A percentile compares a stretch with the other conserved stretches of the same genome.
Evolutionary conservation across 2,113 vertebrate species (phyloP).

Genomic region (Dipodomys stephensi): DNA sequence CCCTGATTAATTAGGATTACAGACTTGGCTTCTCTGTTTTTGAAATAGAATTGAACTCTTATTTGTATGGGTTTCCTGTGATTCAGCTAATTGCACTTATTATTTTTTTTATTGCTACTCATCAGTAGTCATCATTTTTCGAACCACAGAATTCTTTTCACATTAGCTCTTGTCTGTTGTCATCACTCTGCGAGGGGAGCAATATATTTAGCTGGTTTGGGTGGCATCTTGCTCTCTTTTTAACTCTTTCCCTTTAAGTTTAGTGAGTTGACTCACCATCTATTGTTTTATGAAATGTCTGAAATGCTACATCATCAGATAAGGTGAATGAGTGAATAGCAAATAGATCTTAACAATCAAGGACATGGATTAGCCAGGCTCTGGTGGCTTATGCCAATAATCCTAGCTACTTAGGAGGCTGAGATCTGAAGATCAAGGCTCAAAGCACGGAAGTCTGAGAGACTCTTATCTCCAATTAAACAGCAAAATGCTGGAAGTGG

Average conservation of each 20-base stretch:
- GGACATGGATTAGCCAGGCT: not conserved
- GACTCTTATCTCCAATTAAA: too few relatives aligned
- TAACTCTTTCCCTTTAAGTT: slow-evolving; percentile 26
- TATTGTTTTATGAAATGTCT: not conserved
- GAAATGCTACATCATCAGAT: not conserved
- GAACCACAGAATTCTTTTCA: not conserved
- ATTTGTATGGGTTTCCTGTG: slow-evolving; percentile 1
- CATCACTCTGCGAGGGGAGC: not conserved
- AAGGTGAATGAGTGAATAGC: not conserved
- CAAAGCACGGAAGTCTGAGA: too few relatives aligned
- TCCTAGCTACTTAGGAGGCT: too few relatives aligned
- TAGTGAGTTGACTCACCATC: slow-evolving; percentile 19
- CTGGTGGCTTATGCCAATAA: not conserved
- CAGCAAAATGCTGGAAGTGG: too few relatives aligned
- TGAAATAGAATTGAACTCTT: not conserved
- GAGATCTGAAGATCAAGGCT: too few relatives aligned
- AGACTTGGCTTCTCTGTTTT: not conserved
- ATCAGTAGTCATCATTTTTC: slow-evolving; percentile 23
- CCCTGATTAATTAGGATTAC: not conserved
- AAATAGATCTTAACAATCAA: not conserved
- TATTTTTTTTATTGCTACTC: slow-evolving; percentile 13
- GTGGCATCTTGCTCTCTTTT: not conserved
- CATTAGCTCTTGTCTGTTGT: not conserved
- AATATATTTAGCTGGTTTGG: not conserved
- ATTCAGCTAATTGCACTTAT: not conserved